Evolutionary conservation across 2,797 vertebrate genomes (phyloP).

Genomic region (Alca torda): DNA sequence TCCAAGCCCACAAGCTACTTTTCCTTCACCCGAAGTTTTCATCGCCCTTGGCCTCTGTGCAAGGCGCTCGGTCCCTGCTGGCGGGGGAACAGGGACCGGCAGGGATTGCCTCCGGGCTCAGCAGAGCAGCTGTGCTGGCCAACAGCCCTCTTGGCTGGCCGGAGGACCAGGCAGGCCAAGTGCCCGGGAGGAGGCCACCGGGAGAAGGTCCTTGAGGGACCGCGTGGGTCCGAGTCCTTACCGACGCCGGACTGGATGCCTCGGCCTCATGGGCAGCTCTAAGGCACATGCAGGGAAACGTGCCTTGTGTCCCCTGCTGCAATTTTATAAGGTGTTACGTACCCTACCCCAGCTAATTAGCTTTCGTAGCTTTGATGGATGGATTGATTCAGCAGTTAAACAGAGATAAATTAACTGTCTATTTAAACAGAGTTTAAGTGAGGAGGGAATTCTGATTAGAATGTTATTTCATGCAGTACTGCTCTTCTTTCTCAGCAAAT

Average conservation of each 20-base stretch:
- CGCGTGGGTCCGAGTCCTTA: fast-evolving
- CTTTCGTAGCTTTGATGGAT: conserved; percentile 66
- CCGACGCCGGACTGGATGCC: neutral
- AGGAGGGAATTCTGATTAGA: conserved; percentile 65
- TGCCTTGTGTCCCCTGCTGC: neutral
- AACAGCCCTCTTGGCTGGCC: neutral
- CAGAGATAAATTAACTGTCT: conserved; percentile 75
- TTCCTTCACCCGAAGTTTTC: neutral
- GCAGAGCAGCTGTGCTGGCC: too few relatives aligned
- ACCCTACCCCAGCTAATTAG: conserved; percentile 51
- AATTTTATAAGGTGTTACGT: neutral
- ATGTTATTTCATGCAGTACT: conserved; percentile 58
- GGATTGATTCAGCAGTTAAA: conserved; percentile 69
- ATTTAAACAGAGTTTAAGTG: conserved; percentile 57
- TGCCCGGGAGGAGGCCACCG: fast-evolving
- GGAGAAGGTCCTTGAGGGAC: neutral
- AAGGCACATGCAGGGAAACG: neutral
- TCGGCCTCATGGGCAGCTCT: neutral
- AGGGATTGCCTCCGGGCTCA: neutral
- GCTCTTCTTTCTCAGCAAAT: conserved; percentile 14
- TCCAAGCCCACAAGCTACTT: neutral
- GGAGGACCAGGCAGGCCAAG: neutral
- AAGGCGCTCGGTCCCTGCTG: neutral
- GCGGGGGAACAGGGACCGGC: neutral
- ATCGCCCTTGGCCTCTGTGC: fast-evolving